Evolutionary conservation across 1,140 invertebrate genomes (phyloP).

Genomic region (Riptortus pedestris): DNA sequence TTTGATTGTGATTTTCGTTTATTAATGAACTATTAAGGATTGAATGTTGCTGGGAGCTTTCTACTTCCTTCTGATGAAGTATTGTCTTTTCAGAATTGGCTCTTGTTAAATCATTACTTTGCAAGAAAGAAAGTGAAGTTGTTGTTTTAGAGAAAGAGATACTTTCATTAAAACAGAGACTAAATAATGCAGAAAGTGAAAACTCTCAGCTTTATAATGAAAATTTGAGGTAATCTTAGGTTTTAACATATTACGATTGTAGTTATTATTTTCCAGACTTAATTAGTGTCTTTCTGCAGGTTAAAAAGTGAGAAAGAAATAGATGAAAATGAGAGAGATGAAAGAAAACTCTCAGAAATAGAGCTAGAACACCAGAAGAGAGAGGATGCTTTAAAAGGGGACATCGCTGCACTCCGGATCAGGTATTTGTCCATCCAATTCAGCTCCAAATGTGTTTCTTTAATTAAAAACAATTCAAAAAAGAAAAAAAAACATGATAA

Average conservation of each 20-base stretch:
- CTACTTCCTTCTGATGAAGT: too few species aligned
- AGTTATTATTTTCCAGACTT: too few species aligned
- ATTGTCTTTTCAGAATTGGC: constrained; percentile 16
- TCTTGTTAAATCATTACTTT: constrained; percentile 16
- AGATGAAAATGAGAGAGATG: not conserved
- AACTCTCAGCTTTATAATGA: constrained; percentile 2
- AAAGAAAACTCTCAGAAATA: constrained; percentile 13
- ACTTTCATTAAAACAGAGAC: constrained; percentile 18
- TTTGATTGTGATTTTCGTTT: too few species aligned
- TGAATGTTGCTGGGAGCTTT: too few species aligned
- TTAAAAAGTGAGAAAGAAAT: constrained; percentile 17
- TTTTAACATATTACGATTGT: too few species aligned
- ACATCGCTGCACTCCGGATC: constrained; percentile 13
- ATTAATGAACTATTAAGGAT: too few species aligned
- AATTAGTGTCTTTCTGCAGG: too few species aligned
- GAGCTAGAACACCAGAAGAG: constrained; percentile 8
- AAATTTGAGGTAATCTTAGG: constrained; percentile 21
- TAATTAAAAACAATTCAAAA: constrained; percentile 30
- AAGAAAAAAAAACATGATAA: too few species aligned
- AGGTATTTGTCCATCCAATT: not conserved
- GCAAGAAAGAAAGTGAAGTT: constrained; percentile 25
- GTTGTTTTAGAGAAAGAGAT: constrained; percentile 29
- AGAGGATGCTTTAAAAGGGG: constrained; percentile 15
- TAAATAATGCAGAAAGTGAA: constrained; percentile 10
- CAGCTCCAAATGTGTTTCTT: constrained; percentile 32